These are phyloP conservation scores for Hesperophylax magnus DNA, from an alignment of 1,140 invertebrate species.

Conservation along the genomic window DNA sequence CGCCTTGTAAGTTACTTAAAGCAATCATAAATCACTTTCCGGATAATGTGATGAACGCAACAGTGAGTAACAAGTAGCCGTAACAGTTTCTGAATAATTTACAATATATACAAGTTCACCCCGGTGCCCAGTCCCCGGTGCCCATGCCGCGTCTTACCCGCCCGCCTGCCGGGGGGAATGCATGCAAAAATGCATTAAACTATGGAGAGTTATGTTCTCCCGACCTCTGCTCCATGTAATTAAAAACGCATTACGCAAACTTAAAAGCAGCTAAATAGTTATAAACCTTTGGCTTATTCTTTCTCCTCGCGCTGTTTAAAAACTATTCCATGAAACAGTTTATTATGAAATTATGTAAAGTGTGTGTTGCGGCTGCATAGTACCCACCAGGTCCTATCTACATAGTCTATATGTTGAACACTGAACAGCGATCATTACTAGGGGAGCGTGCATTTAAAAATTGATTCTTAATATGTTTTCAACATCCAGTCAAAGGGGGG, in stretches of 20 bases:
- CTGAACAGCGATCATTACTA: neutral
- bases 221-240: conserved; percentile 32
- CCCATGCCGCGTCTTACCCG: too few species aligned
- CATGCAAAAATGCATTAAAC: conserved; percentile 51
- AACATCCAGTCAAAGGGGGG: too few species aligned
- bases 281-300: conserved; percentile 22
- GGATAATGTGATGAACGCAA: too few species aligned
- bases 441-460: too few species aligned
- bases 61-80: too few species aligned
- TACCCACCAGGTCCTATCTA: too few species aligned
- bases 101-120: neutral
- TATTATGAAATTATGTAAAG: conserved; percentile 35
- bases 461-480: too few species aligned
- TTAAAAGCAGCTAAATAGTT: conserved; percentile 40
- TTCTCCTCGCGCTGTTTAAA: conserved; percentile 14
- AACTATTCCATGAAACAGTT: conserved; percentile 12
- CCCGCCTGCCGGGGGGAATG: conserved; percentile 13
- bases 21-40: too few species aligned
- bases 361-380: neutral
- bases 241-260: conserved; percentile 53
- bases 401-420: neutral
- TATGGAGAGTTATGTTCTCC: conserved; percentile 2
- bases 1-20: too few species aligned
- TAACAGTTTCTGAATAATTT: neutral
- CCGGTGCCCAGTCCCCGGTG: neutral